Percentiles rank a stretch among this genome's conserved stretches.
Evolutionary conservation across 2,797 vertebrate genomes (phyloP).

Genomic region (Halcyon smyrnensis): DNA sequence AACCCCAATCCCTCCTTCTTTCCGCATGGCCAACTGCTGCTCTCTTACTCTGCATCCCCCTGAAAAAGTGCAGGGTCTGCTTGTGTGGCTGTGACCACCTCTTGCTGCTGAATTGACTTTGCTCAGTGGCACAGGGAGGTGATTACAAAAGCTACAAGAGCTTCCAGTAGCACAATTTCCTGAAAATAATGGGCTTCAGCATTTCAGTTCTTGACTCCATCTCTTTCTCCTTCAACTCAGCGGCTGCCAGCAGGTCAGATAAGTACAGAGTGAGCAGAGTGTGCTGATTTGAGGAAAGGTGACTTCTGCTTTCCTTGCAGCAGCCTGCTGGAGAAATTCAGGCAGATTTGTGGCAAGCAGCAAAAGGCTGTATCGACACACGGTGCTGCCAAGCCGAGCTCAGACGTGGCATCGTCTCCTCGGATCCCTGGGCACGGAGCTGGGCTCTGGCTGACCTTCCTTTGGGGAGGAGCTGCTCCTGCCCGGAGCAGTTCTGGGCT

Average conservation of each 20-base stretch:
- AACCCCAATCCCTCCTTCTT: background rate
- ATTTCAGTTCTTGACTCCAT: background rate
- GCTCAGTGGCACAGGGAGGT: background rate
- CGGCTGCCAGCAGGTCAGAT: background rate
- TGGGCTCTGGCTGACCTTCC: background rate
- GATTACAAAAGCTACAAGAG: background rate
- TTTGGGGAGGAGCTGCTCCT: background rate
- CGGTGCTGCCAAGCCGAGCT: rapidly evolving
- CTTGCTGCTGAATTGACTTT: background rate
- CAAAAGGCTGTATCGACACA: rapidly evolving
- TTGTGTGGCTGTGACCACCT: background rate
- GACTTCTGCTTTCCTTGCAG: background rate
- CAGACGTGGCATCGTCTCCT: rapidly evolving
- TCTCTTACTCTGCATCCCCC: background rate
- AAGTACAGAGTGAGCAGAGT: background rate
- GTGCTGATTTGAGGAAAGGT: background rate
- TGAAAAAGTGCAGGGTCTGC: background rate
- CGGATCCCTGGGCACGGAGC: background rate
- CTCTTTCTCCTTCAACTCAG: background rate
- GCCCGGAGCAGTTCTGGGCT: background rate
- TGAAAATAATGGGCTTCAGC: background rate
- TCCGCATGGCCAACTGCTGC: background rate
- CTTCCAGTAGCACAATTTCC: background rate
- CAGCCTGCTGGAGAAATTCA: background rate
- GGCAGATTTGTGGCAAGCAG: background rate